Conservation (phyloP, 2,113 vertebrate genomes). For the Macrotus californicus region DNA sequence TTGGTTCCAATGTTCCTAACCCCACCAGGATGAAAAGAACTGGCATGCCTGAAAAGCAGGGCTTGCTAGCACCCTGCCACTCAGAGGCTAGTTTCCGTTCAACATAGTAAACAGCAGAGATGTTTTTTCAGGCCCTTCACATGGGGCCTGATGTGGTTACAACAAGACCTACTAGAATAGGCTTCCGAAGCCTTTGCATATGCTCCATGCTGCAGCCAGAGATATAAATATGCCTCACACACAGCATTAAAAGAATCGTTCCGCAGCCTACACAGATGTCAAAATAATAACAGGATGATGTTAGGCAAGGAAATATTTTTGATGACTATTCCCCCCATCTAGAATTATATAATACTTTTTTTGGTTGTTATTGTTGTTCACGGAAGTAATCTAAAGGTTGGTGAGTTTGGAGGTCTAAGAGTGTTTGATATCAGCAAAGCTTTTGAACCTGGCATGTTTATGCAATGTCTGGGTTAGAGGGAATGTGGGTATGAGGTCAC, state of each 20-base stretch:
- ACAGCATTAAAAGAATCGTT: conserved; percentile 73
- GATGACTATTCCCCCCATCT: conserved; percentile 72
- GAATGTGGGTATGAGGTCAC: not conserved
- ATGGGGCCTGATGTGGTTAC: not conserved
- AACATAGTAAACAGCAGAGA: conserved; percentile 53
- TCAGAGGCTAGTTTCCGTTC: conserved; percentile 19
- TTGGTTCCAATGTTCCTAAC: not conserved
- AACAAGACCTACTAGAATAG: conserved; percentile 46
- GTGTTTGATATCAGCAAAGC: not conserved
- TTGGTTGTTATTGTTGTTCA: conserved; percentile 47
- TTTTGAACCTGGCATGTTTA: not conserved
- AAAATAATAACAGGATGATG: conserved; percentile 80
- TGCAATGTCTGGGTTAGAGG: not conserved
- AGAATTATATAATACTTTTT: conserved; percentile 74
- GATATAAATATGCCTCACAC: conserved; percentile 78
- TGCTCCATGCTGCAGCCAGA: conserved; percentile 45
- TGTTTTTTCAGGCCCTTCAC: conserved; percentile 16
- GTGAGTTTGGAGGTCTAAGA: conserved; percentile 17
- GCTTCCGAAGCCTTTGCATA: conserved; percentile 52
- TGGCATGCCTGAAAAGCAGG: not conserved
- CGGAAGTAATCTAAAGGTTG: conserved; percentile 36
- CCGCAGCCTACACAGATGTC: conserved; percentile 80
- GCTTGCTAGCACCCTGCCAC: not conserved
- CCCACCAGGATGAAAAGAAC: not conserved
- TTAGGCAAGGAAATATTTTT: conserved; percentile 77